phyloP scores from a whole-genome alignment of 2,797 vertebrate genomes.

The Acomys russatus region DNA sequence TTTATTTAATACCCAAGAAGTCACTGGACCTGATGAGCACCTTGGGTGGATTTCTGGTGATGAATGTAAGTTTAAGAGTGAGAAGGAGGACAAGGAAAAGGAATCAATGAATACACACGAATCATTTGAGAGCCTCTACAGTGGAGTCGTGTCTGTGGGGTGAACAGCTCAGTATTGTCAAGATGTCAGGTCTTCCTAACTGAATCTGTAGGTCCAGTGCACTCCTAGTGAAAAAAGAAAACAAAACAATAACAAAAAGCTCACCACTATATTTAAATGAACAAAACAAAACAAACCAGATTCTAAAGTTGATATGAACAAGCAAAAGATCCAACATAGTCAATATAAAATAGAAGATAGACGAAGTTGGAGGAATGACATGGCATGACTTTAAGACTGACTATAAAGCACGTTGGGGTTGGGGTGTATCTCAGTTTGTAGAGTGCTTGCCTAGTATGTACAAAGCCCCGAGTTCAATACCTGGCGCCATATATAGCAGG shows the following conservation, averaged over 20 bases:
- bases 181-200: neutral
- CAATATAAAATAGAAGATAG: neutral
- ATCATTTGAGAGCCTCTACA: neutral
- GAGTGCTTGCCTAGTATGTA: neutral
- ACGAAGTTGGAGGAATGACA: neutral
- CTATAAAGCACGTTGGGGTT: neutral
- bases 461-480: neutral
- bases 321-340: neutral
- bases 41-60: constrained; percentile 11
- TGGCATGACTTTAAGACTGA: neutral
- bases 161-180: neutral
- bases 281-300: neutral
- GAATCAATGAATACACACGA: neutral
- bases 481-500: neutral
- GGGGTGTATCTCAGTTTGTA: neutral
- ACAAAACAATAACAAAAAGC: neutral
- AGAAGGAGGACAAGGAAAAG: neutral
- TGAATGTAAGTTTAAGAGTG: neutral
- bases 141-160: neutral
- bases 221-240: neutral
- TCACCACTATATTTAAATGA: neutral
- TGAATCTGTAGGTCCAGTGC: neutral
- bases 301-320: neutral
- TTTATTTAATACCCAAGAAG: neutral
- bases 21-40: neutral